A percentile compares a stretch with the other conserved stretches of the same genome.
Evolutionary conservation across 2,888 invertebrate species (phyloP).

Genomic region (Agelastica alni): DNA sequence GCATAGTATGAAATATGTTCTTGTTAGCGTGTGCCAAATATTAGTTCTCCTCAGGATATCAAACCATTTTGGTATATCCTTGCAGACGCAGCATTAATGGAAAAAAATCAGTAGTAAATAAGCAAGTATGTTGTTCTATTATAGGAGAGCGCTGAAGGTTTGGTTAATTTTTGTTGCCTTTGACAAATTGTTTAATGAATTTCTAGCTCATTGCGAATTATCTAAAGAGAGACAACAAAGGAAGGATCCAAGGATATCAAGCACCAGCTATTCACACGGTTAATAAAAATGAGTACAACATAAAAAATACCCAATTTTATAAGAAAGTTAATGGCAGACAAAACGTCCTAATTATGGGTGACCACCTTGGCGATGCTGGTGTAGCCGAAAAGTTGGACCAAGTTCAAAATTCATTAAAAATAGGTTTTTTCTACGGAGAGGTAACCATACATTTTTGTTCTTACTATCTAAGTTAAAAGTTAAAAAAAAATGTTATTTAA

Average conservation of each 20-base stretch:
- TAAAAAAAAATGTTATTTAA: too few species aligned
- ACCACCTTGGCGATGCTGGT: slow-evolving; percentile 86
- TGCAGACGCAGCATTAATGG: too few species aligned
- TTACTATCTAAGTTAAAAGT: too few species aligned
- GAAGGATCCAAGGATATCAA: slow-evolving; percentile 70
- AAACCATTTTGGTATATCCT: too few species aligned
- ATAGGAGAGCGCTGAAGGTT: too few species aligned
- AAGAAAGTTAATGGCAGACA: slow-evolving; percentile 68
- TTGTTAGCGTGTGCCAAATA: too few species aligned
- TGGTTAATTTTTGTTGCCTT: too few species aligned
- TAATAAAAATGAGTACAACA: slow-evolving; percentile 88
- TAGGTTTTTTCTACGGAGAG: slow-evolving; percentile 75
- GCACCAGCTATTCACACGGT: slow-evolving; percentile 86
- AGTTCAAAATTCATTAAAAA: slow-evolving; percentile 61
- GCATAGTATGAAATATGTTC: too few species aligned
- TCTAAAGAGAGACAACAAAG: slow-evolving; percentile 69
- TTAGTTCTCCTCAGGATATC: too few species aligned
- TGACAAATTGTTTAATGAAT: too few species aligned
- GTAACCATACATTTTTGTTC: background rate
- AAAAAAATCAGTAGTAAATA: too few species aligned
- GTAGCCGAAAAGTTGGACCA: slow-evolving; percentile 89
- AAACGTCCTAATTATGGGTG: slow-evolving; percentile 90
- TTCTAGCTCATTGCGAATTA: slow-evolving; percentile 83
- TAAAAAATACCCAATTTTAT: slow-evolving; percentile 80
- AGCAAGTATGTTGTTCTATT: too few species aligned